Conservation (phyloP, 2,113 vertebrate species). For the Serinus canaria region DNA sequence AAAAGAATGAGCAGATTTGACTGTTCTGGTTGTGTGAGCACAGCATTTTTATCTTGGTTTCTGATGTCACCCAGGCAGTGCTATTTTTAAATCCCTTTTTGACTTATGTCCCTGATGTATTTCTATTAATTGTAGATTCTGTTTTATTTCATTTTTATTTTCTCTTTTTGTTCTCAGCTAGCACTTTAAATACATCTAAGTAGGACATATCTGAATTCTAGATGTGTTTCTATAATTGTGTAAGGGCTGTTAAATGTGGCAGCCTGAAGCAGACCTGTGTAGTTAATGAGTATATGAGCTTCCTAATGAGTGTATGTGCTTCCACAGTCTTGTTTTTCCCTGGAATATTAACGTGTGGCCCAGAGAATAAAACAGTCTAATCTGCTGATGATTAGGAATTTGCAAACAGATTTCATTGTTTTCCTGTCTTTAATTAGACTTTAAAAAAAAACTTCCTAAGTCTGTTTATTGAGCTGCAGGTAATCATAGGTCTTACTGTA, state of each 20-base stretch:
- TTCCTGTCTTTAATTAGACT: background rate
- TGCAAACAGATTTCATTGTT: background rate
- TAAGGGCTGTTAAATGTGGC: background rate
- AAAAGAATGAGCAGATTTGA: constrained; percentile 25
- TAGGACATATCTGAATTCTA: constrained; percentile 15
- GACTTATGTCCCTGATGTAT: background rate
- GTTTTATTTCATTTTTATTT: background rate
- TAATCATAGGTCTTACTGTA: background rate
- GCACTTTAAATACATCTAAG: background rate
- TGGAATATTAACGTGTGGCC: background rate
- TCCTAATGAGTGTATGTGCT: background rate
- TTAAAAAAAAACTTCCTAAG: background rate
- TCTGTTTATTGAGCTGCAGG: background rate
- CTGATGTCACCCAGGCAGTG: background rate
- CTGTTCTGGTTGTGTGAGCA: constrained; percentile 20
- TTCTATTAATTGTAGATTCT: background rate
- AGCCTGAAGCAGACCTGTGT: background rate
- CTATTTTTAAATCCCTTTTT: background rate
- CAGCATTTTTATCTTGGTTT: background rate
- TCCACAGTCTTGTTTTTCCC: background rate
- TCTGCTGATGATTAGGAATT: background rate
- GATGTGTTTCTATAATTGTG: background rate
- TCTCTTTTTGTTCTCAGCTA: background rate
- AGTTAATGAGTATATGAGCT: background rate
- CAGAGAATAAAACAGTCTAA: background rate